phyloP scores from a whole-genome alignment of 2,113 vertebrate species.

The Ursus arctos region DNA sequence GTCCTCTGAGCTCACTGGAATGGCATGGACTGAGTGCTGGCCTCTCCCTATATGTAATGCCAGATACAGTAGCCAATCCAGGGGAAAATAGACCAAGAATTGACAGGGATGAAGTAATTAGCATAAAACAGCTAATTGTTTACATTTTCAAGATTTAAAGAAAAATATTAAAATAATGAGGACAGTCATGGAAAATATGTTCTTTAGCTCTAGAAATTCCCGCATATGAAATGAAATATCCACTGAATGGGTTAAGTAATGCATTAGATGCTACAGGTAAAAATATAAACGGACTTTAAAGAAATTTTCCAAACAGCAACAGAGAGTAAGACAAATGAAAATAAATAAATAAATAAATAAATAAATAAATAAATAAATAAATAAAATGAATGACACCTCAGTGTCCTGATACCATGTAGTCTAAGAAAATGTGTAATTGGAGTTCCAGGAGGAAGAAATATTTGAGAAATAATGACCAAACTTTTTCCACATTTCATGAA shows the following conservation, averaged over 20 bases:
- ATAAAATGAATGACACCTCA: not conserved
- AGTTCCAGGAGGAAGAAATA: not conserved
- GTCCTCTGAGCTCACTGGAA: not conserved
- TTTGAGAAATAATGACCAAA: not conserved
- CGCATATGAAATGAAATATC: not conserved
- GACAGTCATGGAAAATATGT: not conserved
- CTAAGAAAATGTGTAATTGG: not conserved
- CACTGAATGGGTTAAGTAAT: not conserved
- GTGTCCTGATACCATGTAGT: not conserved
- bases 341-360: not conserved
- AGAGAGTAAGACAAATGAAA: not conserved
- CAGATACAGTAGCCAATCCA: not conserved
- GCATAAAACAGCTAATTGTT: not conserved
- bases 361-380: not conserved
- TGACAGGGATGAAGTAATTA: not conserved
- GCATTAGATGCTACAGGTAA: not conserved
- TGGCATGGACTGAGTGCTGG: not conserved
- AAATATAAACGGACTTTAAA: not conserved
- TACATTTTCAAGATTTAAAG: not conserved
- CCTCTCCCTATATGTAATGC: not conserved
- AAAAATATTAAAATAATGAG: not conserved
- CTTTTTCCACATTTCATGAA: not conserved
- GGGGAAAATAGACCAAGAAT: not conserved
- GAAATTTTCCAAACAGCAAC: not conserved
- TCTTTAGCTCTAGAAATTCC: not conserved